Evolutionary conservation across 1,140 invertebrate genomes (phyloP), one percentile per base, ranked within the genome.

Genomic region (Drosophila quadrilineata): DNA sequence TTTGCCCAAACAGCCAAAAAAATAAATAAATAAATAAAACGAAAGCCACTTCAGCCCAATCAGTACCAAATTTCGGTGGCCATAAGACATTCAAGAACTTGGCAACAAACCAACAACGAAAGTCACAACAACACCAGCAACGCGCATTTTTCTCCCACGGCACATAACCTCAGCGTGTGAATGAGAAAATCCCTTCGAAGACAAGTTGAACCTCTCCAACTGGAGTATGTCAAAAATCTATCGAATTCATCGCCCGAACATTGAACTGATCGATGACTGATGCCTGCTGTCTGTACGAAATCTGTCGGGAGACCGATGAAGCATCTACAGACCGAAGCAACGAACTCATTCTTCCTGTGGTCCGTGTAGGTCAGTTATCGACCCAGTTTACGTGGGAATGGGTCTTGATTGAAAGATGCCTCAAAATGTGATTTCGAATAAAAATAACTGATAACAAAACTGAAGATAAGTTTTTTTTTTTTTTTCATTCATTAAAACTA

Each of bases 81-180:
- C 50, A 54, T 26, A 50, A 57, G 53, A 24, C 46, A 50, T 67
- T 45, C 54, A 54, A 24, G 26, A 45, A 60, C 3, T 21, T 52
- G 26, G 2, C 9, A 12, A 38, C 38, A 29, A 17, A 26, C 21
- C 36, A 31, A 21, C 26, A 24, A 28, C 29, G 53, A 16, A 10
- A 43, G 6, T 8, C 19, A 16, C 26, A 63, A 38, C 14, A 41
- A 35, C 4, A 43, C 6, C 43, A 41, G 33, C 17, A 43, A 43
- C 28, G 62, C 69, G 64, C 79, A 85, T 85, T 85, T 85, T 85
- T 85, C 62, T 85, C 79, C 79, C 79, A 85, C 79, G 79, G 76
- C n/a, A n/a, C n/a, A n/a, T n/a, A n/a, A 59, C 59, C 31, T 6
- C 45, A 56, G 76, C 79, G 79, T 85, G 79, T 85, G 79, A 85